Base-by-base conservation (phyloP, 2,888 invertebrate species). In the Orthosia gracilis region DNA sequence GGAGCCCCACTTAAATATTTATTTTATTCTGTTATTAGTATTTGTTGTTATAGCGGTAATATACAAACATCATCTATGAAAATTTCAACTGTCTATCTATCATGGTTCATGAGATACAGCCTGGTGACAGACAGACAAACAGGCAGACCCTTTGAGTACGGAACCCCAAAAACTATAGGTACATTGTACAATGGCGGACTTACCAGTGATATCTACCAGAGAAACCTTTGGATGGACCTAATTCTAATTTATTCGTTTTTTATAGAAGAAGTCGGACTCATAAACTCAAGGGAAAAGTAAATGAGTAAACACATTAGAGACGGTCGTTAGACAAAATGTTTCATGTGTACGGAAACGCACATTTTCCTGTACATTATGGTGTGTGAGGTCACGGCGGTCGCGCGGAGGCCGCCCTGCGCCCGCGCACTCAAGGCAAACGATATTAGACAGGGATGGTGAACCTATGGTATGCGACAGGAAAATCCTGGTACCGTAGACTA, bases 351-450 rank as follows among this genome's bases (percentile, higher is more conserved):
- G 89, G 90, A 90, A 90, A 87, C 82, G 69, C 70, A 81, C 73
- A 83, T 90, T 90, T 90, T 89, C 90, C 90, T 89, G 81, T 79
- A 82, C 82, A 77, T 84, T 85, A 89, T 87, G 85, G 78, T 82
- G 83, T 85, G 85, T 86, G 85, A 90, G 90, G 90, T 88, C 90
- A 87, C 78, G 26, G 64, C 78, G 81, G 86, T 83, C 84, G 80
- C 76, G 17, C 67, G 73, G 79, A 83, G 80, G 67, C 76, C 78
- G 73, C 63, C 26, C 72, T 70, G 74, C 71, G 70, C 61, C 62
- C 12, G 69, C 77, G 74, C 74, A 79, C 81, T 84, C 87, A 86
- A 86, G 86, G 87, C 64, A 65, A 87, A 76, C 73, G 73, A 78
- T 82, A 75, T 80, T 63, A 59, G 45, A 70, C 80, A 78, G 78